A percentile compares a stretch with the other conserved stretches of the same genome.
Evolutionary conservation across 2,888 invertebrate genomes (phyloP).

Genomic region (Polylopha cassiicola): DNA sequence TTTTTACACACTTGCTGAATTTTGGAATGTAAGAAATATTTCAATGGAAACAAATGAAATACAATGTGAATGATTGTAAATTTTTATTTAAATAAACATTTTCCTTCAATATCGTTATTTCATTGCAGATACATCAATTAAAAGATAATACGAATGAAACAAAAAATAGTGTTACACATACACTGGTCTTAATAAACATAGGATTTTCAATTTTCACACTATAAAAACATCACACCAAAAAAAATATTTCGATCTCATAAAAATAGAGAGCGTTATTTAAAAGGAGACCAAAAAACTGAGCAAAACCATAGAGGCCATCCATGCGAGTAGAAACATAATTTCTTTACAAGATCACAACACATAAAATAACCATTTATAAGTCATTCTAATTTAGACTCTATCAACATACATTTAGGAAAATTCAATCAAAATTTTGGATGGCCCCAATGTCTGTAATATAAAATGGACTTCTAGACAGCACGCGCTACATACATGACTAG

Average conservation of each 20-base stretch:
- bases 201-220: too few species aligned
- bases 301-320: slow-evolving; percentile 12
- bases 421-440: too few species aligned
- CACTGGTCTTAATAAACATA: slow-evolving; percentile 1
- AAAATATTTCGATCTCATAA: slow-evolving; percentile 9
- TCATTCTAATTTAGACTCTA: too few species aligned
- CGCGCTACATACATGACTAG: slow-evolving; percentile 38
- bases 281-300: slow-evolving; percentile 15
- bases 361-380: too few species aligned
- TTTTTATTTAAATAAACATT: slow-evolving; percentile 24
- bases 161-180: slow-evolving; percentile 22
- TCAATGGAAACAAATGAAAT: slow-evolving; percentile 8
- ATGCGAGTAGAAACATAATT: too few species aligned
- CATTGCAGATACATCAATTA: slow-evolving; percentile 15
- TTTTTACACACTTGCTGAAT: neutral
- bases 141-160: slow-evolving; percentile 25
- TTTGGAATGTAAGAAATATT: too few species aligned
- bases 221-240: neutral
- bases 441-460: too few species aligned
- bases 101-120: slow-evolving; percentile 14
- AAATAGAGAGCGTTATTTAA: slow-evolving; percentile 12
- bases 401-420: too few species aligned
- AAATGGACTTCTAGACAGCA: slow-evolving; percentile 19
- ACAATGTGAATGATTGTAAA: slow-evolving; percentile 16
- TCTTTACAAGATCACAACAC: too few species aligned